phyloP scores from a whole-genome alignment of 2,797 vertebrate species.

The Apodemus agrarius region DNA sequence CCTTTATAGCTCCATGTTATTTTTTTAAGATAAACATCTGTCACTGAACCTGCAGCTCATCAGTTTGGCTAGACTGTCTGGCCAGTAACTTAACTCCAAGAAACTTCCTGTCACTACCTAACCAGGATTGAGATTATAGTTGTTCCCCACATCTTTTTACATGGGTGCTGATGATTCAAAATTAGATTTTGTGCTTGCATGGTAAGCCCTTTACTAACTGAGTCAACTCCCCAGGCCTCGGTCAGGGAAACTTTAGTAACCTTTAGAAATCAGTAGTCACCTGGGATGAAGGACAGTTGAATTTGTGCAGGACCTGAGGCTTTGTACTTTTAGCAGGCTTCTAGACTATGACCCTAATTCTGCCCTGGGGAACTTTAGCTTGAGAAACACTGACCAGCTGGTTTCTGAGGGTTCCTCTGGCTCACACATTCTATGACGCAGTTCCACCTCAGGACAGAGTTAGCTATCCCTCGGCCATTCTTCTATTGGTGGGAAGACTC shows the following conservation, averaged over 20 bases:
- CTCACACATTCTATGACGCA: not conserved
- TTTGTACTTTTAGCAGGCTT: not conserved
- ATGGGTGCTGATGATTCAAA: not conserved
- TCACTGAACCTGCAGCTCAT: not conserved
- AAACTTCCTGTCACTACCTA: not conserved
- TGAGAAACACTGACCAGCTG: not conserved
- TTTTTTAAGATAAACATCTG: not conserved
- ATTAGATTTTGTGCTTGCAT: not conserved
- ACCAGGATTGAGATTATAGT: not conserved
- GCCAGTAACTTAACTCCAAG: not conserved
- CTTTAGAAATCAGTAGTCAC: not conserved
- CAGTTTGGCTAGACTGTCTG: not conserved
- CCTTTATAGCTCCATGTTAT: not conserved
- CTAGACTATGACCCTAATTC: rapidly evolving
- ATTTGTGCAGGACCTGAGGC: not conserved
- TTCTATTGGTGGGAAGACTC: not conserved
- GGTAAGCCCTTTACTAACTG: not conserved
- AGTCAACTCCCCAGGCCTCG: not conserved
- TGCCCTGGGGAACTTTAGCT: not conserved
- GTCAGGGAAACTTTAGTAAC: not conserved
- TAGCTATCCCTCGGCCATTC: not conserved
- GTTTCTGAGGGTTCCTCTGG: not conserved
- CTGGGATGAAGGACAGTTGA: not conserved
- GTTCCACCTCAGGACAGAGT: not conserved
- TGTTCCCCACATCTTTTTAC: not conserved